Evolutionary conservation across 2,888 invertebrate genomes (phyloP), one percentile per base, ranked within the genome.

Genomic region (Eristalis tenax): DNA sequence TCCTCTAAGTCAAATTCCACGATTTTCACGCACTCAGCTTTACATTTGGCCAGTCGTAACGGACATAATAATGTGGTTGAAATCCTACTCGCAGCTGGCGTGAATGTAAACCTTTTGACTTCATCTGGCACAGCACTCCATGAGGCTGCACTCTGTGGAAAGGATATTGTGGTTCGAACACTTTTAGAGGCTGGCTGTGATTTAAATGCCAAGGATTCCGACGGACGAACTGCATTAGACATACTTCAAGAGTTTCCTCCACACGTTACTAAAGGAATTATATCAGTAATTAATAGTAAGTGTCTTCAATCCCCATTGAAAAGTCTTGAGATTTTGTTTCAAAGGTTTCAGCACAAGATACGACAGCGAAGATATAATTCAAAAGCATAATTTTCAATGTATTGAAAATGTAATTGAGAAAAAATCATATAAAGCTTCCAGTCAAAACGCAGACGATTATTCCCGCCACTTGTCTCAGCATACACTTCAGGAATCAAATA

Each of bases 1-100:
- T 26, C 11, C 10, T 23, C 43, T 10, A 26, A 43, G 11, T 11
- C 23, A 1, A 28, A 18, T 35, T 22, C 50, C 1, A 4, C 70
- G 10, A 18, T 50, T 35, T 75, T 90, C 92, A 94, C 96, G 83
- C 96, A 97, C 91, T 97, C 98, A 11, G 97, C 98, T 0, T 94
- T 99, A n/a, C 99, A 99, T 93, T 94, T 98, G 89, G 99, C 99
- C 85, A 97, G 98, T 91, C 96, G 97, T 89, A 98, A 98, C 94
- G 99, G 99, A 6, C 97, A 97, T 93, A 96, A 96, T 93, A 95
- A 95, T 74, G 97, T 98, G 56, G 98, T 98, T 40, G 95, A 96
- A 90, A 95, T 96, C 0, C 94, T 99, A 2, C 94, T 98, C 69
- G 95, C 96, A 13, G 96, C 97, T 22, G 98, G 98, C 0, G 96